phyloP scores from a whole-genome alignment of 92 coral and sea anemone genomes.

The Galaxea fascicularis region DNA sequence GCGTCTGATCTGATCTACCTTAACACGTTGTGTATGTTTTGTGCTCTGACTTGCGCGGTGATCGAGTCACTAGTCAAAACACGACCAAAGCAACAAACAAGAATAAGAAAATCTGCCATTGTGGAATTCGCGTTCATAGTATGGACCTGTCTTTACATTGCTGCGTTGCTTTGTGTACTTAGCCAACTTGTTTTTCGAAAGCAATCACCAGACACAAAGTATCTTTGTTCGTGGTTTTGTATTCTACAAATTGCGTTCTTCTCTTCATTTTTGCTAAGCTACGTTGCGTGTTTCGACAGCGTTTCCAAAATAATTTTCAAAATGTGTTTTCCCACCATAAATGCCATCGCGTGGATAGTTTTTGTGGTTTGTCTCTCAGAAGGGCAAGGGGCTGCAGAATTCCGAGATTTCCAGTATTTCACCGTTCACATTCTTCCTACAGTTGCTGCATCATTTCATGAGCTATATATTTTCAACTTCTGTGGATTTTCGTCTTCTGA shows the following conservation, averaged over 20 bases:
- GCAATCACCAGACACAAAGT: slow-evolving; percentile 24
- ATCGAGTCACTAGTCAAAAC: no score
- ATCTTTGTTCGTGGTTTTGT: slow-evolving; percentile 41
- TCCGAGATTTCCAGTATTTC: slow-evolving; percentile 28
- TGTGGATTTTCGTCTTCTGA: not conserved
- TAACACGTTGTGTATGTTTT: no score
- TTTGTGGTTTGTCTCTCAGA: slow-evolving; percentile 5
- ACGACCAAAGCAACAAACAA: no score
- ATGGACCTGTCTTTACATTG: slow-evolving; percentile 43
- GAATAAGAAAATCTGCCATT: no score
- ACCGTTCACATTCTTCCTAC: slow-evolving; percentile 38
- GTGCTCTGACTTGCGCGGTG: no score
- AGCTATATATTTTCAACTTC: slow-evolving; percentile 9
- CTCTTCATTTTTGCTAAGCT: slow-evolving; percentile 20
- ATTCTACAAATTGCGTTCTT: slow-evolving; percentile 25
- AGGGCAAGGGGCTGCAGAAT: slow-evolving; percentile 25
- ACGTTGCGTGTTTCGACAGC: slow-evolving; percentile 28
- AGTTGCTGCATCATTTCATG: slow-evolving; percentile 33
- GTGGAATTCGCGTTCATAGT: no score
- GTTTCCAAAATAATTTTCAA: not conserved
- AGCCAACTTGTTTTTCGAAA: slow-evolving; percentile 20
- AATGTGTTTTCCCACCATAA: slow-evolving; percentile 12
- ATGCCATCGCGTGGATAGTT: slow-evolving; percentile 30
- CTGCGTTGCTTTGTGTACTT: slow-evolving; percentile 33
- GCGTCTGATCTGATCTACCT: no score